phyloP scores from a whole-genome alignment of 1,140 invertebrate genomes.

The Conus betulinus region DNA sequence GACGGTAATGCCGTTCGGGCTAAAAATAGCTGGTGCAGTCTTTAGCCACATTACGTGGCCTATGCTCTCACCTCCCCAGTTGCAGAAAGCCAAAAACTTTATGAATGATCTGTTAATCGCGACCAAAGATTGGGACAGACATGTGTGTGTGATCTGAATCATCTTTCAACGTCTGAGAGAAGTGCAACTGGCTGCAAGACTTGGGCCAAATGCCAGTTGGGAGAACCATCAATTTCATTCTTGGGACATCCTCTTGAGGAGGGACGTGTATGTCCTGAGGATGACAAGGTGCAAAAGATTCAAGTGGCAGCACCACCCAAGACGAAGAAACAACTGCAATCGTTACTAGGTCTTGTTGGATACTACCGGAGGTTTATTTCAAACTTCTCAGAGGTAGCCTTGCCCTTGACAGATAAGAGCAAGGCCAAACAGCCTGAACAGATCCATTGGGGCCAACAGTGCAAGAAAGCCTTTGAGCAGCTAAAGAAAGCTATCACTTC shows the following conservation, averaged over 20 bases:
- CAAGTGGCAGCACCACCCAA: not conserved
- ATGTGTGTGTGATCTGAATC: not conserved
- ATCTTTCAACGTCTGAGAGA: not conserved
- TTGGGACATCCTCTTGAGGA: not conserved
- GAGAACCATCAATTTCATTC: not conserved
- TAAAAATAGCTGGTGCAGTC: slow-evolving; percentile 45
- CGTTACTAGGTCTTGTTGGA: slow-evolving; percentile 7
- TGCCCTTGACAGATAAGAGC: not conserved
- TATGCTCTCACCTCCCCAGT: slow-evolving; percentile 6
- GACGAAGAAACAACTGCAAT: not conserved
- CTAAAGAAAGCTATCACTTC: not conserved
- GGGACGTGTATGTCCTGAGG: not conserved
- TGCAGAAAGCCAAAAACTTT: slow-evolving; percentile 8
- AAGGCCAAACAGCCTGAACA: not conserved
- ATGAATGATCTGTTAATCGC: slow-evolving; percentile 18
- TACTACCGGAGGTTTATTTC: slow-evolving; percentile 16
- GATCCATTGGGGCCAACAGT: not conserved
- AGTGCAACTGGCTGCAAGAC: not conserved
- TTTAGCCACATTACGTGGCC: slow-evolving; percentile 44
- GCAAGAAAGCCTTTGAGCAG: not conserved
- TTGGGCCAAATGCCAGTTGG: not conserved
- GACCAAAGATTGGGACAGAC: slow-evolving; percentile 7
- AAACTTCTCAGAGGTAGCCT: not conserved
- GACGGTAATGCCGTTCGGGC: slow-evolving; percentile 51
- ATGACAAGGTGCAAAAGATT: not conserved